Evolutionary conservation across 2,888 invertebrate species (phyloP), one percentile per base, ranked within the genome.

Genomic region (Synergus itoensis): DNA sequence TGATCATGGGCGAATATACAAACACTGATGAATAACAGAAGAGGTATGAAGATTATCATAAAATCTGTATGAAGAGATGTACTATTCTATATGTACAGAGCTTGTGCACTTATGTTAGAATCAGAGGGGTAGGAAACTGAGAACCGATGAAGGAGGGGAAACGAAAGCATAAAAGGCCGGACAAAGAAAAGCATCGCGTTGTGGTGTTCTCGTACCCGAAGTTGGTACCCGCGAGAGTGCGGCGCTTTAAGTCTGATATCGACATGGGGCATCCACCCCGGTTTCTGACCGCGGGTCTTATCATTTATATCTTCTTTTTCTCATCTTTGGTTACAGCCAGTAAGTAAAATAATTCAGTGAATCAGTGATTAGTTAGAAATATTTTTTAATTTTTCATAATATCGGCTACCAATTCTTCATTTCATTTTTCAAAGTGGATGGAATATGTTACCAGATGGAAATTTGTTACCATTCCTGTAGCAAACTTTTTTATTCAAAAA

Each of bases 131-230:
- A 73, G 53, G 73, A 73, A 73, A 36, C 28, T 53, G n/a, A 53
- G 76, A 40, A 53, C n/a, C 53, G 28, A 73, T 3, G 53, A 28
- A 86, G 84, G 87, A 87, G 89, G 87, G 86, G 84, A 85, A 84
- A 85, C 89, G 90, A 90, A 89, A 90, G 89, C 90, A 92, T 92
- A 92, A 91, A 92, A 92, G 91, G 91, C 84, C 86, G 86, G 83
- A 81, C 86, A 88, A 88, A 88, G 90, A 91, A 91, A 91, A 90
- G 87, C 90, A 84, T 85, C 83, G 85, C 89, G 90, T 90, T 91
- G 90, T 91, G 90, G 91, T 91, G 87, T 89, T 90, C 90, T 89
- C 84, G 87, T 84, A 85, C 84, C 84, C 84, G 84, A 82, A 80
- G 81, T 83, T 82, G 84, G 86, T 87, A 87, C 85, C 85, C 87